Base-by-base conservation (phyloP, 2,113 vertebrate genomes). In the Paraplagusia blochii region DNA sequence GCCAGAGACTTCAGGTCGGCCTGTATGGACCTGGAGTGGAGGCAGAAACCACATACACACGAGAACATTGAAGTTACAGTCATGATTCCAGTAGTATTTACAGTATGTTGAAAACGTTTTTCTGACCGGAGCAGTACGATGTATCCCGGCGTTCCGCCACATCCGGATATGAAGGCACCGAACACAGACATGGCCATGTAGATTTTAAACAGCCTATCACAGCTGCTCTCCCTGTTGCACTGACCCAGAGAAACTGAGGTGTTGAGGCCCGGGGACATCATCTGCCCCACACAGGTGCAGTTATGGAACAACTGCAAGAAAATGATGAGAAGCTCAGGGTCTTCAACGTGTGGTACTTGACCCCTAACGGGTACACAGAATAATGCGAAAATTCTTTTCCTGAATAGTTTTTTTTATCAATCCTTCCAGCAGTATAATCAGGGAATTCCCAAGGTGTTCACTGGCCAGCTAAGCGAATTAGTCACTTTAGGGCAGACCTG, bases 1-100 rank as follows among this genome's bases (percentile, higher is more conserved):
- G 94, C 94, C 43, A 99, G 81, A 7, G 95, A 87, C 77, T 97
- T 99, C 36, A 98, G 10, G 40, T 98, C 93, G 65, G 85, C 81
- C 7, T 89, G 82, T 53, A 98, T 93, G 1, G 87, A 92, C 65
- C 96, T 98, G 79, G 54, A 80, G 19, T 13, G 19, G 13, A 40
- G 9, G 13, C 1, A 12, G 12, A 12, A 13, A 11, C 11, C 1
- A 40, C 11, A 38, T 2, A 40, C 8, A 40, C 5, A 12, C 12
- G 12, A 4, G 12, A 29, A 29, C 22, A 29, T 29, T 11, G 4
- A 40, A 40, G 38, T 12, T 12, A 10, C 4, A 40, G 4, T 10
- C 9, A 11, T 11, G 38, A 29, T 29, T 4, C 3, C 22, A 4
- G 22, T 29, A 29, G 22, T 29, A n/a, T n/a, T n/a, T n/a, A 29